A percentile compares a stretch with the other conserved stretches of the same genome.
phyloP scores from a whole-genome alignment of 2,797 vertebrate species.

The Champsocephalus gunnari region DNA sequence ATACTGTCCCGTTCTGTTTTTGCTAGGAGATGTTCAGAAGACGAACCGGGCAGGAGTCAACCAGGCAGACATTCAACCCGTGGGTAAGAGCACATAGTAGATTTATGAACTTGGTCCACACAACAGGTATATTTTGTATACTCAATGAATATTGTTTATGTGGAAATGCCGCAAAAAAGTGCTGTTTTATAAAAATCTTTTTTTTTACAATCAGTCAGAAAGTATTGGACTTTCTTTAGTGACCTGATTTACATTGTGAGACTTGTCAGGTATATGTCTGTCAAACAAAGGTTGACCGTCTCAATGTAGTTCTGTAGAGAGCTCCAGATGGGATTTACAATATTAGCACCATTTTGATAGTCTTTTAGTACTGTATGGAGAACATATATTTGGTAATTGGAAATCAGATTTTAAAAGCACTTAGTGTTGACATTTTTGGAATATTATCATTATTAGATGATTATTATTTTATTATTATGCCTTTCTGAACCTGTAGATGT shows the following conservation, averaged over 20 bases:
- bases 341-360: not conserved
- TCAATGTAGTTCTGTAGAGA: not conserved
- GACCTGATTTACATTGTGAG: not conserved
- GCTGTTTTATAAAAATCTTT: too few species aligned
- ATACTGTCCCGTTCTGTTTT: slow-evolving; percentile 11
- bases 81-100: slow-evolving; percentile 68
- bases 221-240: not conserved
- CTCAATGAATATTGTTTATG: not conserved
- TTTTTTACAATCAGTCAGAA: not conserved
- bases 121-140: not conserved
- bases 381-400: not conserved
- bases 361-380: not conserved
- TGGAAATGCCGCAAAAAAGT: too few species aligned
- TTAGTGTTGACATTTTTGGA: not conserved
- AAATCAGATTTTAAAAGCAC: not conserved
- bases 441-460: too few species aligned
- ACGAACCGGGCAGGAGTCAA: slow-evolving; percentile 81
- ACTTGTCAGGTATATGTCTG: not conserved
- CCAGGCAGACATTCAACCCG: slow-evolving; percentile 85
- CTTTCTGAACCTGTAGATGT: not conserved
- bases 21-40: slow-evolving; percentile 79
- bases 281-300: not conserved
- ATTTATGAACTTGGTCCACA: not conserved
- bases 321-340: not conserved
- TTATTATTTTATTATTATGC: too few species aligned